Conservation (phyloP, 2,113 vertebrate genomes). For the Patagioenas fasciata region DNA sequence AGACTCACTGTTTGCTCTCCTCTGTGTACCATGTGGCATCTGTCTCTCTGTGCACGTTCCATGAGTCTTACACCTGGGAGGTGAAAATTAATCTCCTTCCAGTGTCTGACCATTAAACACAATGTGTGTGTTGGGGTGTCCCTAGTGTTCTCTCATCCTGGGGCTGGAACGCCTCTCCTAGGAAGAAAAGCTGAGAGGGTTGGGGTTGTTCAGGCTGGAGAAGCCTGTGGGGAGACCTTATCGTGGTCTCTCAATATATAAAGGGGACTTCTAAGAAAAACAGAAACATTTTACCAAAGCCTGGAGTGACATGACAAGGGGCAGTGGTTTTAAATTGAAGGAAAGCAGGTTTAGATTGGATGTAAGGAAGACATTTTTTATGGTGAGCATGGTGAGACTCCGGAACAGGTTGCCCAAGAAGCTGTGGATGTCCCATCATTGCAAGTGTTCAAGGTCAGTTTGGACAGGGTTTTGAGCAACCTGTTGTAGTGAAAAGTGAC, state of each 20-base stretch:
- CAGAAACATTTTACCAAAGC: background rate
- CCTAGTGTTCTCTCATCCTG: background rate
- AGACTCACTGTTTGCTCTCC: background rate
- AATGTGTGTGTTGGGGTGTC: background rate
- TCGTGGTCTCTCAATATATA: background rate
- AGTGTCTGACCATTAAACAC: background rate
- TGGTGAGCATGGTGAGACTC: background rate
- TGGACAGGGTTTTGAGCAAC: background rate
- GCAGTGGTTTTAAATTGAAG: background rate
- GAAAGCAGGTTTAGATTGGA: background rate
- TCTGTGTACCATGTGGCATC: background rate
- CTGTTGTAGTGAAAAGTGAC: background rate
- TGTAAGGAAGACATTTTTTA: background rate
- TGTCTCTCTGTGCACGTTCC: background rate
- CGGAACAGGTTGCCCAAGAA: background rate
- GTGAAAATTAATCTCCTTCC: background rate
- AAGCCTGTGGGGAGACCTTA: background rate
- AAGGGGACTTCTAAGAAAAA: background rate
- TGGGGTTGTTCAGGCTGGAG: background rate
- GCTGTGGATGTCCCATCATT: background rate
- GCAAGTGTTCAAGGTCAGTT: background rate
- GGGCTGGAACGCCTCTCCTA: background rate
- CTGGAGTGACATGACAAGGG: background rate
- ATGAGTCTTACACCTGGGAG: rapidly evolving
- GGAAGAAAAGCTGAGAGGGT: background rate